Conservation (phyloP, 2,113 vertebrate genomes). For the human (Homo sapiens) region DNA sequence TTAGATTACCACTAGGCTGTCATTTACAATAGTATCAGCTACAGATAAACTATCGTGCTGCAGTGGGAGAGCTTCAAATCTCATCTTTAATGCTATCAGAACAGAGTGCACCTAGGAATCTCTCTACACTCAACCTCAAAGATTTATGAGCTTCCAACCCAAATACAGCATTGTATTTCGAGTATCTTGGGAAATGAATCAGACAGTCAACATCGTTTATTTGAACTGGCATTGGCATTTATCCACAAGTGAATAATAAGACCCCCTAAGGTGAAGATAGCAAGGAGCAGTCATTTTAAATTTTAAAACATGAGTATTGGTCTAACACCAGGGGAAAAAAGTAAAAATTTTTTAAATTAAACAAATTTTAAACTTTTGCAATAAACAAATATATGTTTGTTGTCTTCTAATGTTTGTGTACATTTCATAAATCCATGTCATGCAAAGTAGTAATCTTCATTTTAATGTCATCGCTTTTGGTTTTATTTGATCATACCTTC, state of each 20-base stretch:
- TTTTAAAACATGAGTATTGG: neutral
- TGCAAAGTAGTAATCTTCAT: neutral
- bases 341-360: neutral
- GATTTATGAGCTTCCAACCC: slow-evolving; percentile 62
- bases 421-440: neutral
- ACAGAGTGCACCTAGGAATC: slow-evolving; percentile 29
- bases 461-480: neutral
- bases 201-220: neutral
- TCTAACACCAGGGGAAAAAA: neutral
- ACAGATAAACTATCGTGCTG: neutral
- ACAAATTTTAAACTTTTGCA: neutral
- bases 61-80: neutral
- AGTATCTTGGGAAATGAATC: slow-evolving; percentile 8
- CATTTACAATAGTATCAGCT: slow-evolving; percentile 53
- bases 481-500: neutral
- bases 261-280: neutral
- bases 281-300: neutral
- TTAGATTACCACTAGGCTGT: slow-evolving; percentile 41
- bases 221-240: neutral
- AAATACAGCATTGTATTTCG: neutral
- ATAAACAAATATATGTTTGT: neutral
- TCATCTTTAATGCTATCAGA: slow-evolving; percentile 34
- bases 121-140: slow-evolving; percentile 12
- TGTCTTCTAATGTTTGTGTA: neutral
- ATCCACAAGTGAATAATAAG: neutral